Percentiles rank a stretch among this genome's conserved stretches.
These are phyloP conservation scores for Lethrus apterus DNA, from an alignment of 1,140 invertebrate genomes.

Conservation along the genomic window DNA sequence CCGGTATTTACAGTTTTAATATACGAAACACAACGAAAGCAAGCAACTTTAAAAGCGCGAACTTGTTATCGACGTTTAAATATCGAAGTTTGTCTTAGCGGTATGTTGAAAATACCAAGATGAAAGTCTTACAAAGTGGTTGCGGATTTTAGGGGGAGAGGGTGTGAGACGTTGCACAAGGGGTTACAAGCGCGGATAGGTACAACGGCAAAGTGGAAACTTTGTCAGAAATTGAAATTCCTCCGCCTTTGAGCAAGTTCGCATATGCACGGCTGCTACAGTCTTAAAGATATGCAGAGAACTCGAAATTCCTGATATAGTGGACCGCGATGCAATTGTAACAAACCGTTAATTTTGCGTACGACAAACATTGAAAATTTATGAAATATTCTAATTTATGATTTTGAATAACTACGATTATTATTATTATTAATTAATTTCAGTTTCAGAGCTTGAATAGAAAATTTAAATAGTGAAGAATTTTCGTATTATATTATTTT, in stretches of 20 bases:
- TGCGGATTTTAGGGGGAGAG: slow-evolving; percentile 22
- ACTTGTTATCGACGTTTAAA: slow-evolving; percentile 15
- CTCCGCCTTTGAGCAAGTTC: slow-evolving; percentile 22
- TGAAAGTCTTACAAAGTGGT: slow-evolving; percentile 26
- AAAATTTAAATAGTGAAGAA: no score
- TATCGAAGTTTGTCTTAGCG: slow-evolving; percentile 22
- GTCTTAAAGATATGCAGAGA: slow-evolving; percentile 18
- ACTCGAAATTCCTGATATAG: slow-evolving; percentile 19
- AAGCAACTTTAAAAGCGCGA: slow-evolving; percentile 9
- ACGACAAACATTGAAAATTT: no score
- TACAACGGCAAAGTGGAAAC: slow-evolving; percentile 19
- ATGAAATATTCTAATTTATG: no score
- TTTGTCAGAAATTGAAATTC: slow-evolving; percentile 28
- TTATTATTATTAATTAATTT: no score
- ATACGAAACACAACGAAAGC: no score
- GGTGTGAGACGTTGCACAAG: slow-evolving; percentile 1
- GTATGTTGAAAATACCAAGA: slow-evolving; percentile 27
- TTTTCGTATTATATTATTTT: no score
- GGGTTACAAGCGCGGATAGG: slow-evolving; percentile 16
- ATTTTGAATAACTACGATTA: no score
- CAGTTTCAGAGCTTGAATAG: no score
- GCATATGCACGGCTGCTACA: slow-evolving; percentile 17
- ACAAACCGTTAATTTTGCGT: no score
- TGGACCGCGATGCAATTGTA: no score
- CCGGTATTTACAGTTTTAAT: no score